Evolutionary conservation across 2,888 invertebrate species (phyloP).

Genomic region (Dryocosmus kuriphilus): DNA sequence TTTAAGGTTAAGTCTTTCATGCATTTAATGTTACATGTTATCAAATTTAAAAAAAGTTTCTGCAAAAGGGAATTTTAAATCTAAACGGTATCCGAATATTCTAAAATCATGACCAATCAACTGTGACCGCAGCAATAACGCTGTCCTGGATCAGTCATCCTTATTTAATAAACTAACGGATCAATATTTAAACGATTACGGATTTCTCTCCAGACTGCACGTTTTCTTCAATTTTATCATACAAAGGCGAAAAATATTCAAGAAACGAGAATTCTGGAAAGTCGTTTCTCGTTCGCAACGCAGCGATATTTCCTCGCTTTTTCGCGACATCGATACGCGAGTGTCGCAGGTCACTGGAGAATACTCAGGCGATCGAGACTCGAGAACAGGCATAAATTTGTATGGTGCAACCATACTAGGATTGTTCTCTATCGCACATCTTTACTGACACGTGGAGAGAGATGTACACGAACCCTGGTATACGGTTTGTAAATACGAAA

Average conservation of each 20-base stretch:
- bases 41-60: background rate
- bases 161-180: constrained; percentile 30
- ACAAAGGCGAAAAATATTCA: constrained; percentile 31
- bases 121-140: background rate
- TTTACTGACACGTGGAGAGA: constrained; percentile 8
- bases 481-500: constrained; percentile 16
- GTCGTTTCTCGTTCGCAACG: constrained; percentile 19
- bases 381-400: constrained; percentile 20
- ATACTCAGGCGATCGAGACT: constrained; percentile 18
- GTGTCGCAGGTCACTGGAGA: constrained; percentile 26
- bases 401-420: constrained; percentile 33
- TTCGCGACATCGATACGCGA: constrained; percentile 20
- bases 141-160: background rate
- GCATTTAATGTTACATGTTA: background rate
- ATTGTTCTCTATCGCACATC: constrained; percentile 29
- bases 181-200: constrained; percentile 22
- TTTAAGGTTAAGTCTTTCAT: background rate
- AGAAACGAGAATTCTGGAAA: constrained; percentile 28
- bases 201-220: constrained; percentile 19
- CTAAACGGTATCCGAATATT: background rate
- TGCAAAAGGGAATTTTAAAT: background rate
- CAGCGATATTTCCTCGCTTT: constrained; percentile 30
- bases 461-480: background rate
- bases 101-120: background rate
- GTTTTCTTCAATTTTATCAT: constrained; percentile 33